Percentiles rank a stretch among this genome's conserved stretches.
Evolutionary conservation across 2,888 invertebrate genomes (phyloP).

Genomic region (Ligdia adustata): DNA sequence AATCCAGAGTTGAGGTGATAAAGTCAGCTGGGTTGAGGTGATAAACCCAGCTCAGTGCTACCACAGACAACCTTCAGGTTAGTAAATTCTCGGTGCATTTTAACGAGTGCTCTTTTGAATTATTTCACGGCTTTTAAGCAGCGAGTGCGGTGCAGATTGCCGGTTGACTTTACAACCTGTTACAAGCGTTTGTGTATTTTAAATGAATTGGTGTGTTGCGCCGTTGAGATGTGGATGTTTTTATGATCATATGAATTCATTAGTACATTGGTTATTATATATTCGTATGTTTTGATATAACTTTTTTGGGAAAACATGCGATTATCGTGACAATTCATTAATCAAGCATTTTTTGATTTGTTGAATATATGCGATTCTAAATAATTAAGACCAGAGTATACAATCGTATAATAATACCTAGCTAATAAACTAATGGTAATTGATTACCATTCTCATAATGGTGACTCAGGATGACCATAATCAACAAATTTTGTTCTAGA

Average conservation of each 20-base stretch:
- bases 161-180: conserved; percentile 56
- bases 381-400: too few species aligned
- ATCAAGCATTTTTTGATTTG: too few species aligned
- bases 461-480: too few species aligned
- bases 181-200: conserved; percentile 35
- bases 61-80: conserved; percentile 39
- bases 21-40: conserved; percentile 58
- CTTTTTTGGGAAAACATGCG: too few species aligned
- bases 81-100: conserved; percentile 70
- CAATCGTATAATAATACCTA: too few species aligned
- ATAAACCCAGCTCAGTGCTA: conserved; percentile 27
- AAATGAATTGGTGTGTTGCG: conserved; percentile 22
- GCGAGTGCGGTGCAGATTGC: conserved; percentile 61
- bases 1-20: conserved; percentile 69
- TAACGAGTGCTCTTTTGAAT: conserved; percentile 75
- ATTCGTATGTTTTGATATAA: too few species aligned
- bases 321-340: too few species aligned
- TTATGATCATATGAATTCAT: neutral
- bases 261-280: neutral
- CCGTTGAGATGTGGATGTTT: neutral
- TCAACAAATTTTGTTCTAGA: too few species aligned
- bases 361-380: too few species aligned
- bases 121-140: conserved; percentile 75
- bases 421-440: too few species aligned
- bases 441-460: too few species aligned